phyloP scores from a whole-genome alignment of 2,113 vertebrate genomes.

The Emberiza fucata region DNA sequence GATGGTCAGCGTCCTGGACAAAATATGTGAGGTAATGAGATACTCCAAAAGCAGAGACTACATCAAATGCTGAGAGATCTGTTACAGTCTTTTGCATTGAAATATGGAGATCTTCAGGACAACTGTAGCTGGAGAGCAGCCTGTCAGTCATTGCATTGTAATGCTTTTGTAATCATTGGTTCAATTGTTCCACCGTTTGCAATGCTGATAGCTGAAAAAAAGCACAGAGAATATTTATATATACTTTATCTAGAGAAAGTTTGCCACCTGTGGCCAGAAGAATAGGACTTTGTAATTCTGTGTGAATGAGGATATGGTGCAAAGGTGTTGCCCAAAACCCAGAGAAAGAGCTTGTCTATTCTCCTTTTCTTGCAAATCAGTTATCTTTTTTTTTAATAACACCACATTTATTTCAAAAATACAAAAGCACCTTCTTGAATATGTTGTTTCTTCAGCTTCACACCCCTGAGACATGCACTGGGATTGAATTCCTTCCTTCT shows the following conservation, averaged over 20 bases:
- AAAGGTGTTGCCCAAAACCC: neutral
- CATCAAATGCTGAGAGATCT: neutral
- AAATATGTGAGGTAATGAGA: neutral
- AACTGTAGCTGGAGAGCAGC: neutral
- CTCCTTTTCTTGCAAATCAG: neutral
- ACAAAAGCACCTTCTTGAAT: neutral
- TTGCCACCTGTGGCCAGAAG: neutral
- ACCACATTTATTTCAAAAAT: neutral
- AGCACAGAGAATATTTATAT: neutral
- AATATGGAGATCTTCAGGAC: neutral
- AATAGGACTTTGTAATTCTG: neutral
- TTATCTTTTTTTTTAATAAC: neutral
- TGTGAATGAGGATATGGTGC: neutral
- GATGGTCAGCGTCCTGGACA: neutral
- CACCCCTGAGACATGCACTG: neutral
- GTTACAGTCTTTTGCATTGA: neutral
- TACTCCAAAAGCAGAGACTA: neutral
- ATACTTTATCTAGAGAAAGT: neutral
- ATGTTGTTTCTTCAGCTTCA: neutral
- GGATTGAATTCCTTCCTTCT: neutral
- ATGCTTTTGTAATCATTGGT: neutral
- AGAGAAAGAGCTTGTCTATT: neutral
- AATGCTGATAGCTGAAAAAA: neutral
- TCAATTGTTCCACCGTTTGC: neutral
- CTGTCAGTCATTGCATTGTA: neutral